These are phyloP conservation scores for Catocala nupta DNA, from an alignment of 2,888 invertebrate genomes.

Conservation along the genomic window DNA sequence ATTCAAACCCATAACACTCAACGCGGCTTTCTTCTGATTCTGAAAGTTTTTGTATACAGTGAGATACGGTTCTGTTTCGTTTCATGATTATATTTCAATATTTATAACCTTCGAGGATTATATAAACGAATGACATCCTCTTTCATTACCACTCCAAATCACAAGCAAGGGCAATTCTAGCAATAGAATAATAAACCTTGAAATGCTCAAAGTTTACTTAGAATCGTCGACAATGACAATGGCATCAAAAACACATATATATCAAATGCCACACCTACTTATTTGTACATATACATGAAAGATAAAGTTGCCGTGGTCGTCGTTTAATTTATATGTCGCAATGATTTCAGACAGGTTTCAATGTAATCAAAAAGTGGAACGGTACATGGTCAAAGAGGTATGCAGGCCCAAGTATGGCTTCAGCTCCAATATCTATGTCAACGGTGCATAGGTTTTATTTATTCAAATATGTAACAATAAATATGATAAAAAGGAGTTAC, in stretches of 20 bases:
- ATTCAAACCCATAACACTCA: too few relatives aligned
- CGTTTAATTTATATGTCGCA: constrained; percentile 30
- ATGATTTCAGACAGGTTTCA: constrained; percentile 31
- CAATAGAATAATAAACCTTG: constrained; percentile 5
- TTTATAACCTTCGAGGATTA: too few relatives aligned
- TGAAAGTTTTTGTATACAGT: too few relatives aligned
- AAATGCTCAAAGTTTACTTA: background rate
- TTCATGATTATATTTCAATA: too few relatives aligned
- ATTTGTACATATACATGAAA: constrained; percentile 1
- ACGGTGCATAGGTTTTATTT: constrained; percentile 41
- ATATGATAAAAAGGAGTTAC: constrained; percentile 38
- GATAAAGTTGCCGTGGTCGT: constrained; percentile 5
- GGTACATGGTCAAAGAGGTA: constrained; percentile 50
- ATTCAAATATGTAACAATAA: constrained; percentile 28
- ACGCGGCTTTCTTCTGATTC: too few relatives aligned
- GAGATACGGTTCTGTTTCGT: too few relatives aligned
- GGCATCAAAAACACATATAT: constrained; percentile 4
- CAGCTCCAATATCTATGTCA: constrained; percentile 31
- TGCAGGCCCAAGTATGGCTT: constrained; percentile 43
- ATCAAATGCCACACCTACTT: background rate
- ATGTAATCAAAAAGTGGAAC: constrained; percentile 48
- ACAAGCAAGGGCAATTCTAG: background rate
- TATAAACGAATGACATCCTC: too few relatives aligned
- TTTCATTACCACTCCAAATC: too few relatives aligned
- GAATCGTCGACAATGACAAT: constrained; percentile 10